Conservation (phyloP, 1,140 invertebrate species). For the Schlechtendalia chinensis region DNA sequence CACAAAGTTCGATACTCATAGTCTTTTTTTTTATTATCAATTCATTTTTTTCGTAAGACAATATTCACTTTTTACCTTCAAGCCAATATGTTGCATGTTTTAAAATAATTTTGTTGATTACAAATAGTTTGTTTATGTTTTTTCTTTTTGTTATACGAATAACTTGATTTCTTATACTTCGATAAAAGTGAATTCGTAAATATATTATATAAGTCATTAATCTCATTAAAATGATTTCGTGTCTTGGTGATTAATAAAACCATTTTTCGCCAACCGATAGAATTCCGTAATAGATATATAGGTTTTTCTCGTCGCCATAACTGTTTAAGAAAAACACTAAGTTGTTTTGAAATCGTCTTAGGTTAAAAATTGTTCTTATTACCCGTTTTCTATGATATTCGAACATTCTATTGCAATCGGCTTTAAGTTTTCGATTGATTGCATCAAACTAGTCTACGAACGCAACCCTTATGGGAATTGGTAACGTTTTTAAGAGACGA, state of each 20-base stretch:
- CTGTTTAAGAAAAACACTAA: background rate
- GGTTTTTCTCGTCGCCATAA: background rate
- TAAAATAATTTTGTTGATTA: background rate
- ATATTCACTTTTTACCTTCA: background rate
- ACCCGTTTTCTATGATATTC: background rate
- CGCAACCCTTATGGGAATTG: background rate
- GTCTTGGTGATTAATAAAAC: no score
- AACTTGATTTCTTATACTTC: no score
- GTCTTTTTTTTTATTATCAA: no score
- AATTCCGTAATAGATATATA: no score
- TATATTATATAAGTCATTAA: no score
- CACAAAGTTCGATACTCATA: background rate
- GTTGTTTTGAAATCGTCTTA: background rate
- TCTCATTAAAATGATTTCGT: no score
- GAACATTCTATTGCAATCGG: background rate
- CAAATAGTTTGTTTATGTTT: no score
- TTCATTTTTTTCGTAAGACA: no score
- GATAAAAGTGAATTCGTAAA: no score
- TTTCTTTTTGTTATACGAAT: no score
- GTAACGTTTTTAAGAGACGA: background rate
- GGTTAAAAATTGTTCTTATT: background rate
- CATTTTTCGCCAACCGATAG: no score
- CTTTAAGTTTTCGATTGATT: conserved; percentile 5
- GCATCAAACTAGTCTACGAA: background rate
- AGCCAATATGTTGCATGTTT: no score